phyloP scores from a whole-genome alignment of 2,113 vertebrate species.

The Laticauda laticaudata region DNA sequence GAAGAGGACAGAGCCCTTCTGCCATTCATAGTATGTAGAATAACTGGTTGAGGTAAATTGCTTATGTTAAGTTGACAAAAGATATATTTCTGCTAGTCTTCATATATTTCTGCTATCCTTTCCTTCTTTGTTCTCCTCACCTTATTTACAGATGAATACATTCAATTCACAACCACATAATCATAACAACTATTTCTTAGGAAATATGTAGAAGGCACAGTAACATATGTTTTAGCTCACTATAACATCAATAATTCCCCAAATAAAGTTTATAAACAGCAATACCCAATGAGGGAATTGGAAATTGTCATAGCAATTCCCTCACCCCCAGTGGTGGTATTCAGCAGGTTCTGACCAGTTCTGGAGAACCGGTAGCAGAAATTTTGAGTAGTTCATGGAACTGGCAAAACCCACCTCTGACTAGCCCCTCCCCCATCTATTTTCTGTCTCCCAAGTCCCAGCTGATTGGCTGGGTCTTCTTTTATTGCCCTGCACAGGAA shows the following conservation, averaged over 20 bases:
- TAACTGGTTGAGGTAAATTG: not conserved
- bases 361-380: too few species aligned
- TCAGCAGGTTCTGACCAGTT: too few species aligned
- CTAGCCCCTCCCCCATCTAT: too few species aligned
- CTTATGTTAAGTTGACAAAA: not conserved
- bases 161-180: not conserved
- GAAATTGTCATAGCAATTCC: not conserved
- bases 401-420: too few species aligned
- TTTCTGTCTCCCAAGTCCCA: too few species aligned
- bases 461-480: too few species aligned
- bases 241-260: not conserved
- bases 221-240: not conserved
- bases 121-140: not conserved
- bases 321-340: not conserved
- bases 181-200: not conserved
- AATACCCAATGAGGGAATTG: not conserved
- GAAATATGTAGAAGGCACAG: not conserved
- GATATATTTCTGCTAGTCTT: not conserved
- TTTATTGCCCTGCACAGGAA: too few species aligned
- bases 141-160: not conserved
- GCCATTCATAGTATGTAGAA: not conserved
- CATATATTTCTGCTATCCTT: not conserved
- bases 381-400: too few species aligned
- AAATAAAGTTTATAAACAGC: not conserved
- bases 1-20: not conserved